Base-by-base conservation (phyloP, 2,888 invertebrate species). In the Chromoteleia sp. region DNA sequence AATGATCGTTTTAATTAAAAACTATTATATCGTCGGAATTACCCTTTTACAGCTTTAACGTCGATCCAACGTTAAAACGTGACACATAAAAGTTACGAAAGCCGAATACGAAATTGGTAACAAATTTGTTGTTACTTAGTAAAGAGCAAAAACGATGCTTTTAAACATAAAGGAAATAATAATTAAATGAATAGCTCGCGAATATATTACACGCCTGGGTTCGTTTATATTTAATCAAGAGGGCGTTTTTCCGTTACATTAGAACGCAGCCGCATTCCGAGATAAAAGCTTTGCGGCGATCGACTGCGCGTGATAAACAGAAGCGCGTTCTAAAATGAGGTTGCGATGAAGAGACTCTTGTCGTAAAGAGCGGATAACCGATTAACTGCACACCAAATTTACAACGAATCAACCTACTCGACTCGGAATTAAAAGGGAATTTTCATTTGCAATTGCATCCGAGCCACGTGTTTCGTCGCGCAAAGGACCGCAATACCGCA, bases 191-290 rank as follows among this genome's bases (percentile, higher is more conserved):
- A 43, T 43, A 15, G 63, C 5, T 39, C 0, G 41, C n/a, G 15
- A 54, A 68, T 41, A 68, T 48, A 54, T 68, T 54, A 52, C 14
- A 30, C 54, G n/a, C 12, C 12, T 6, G 14, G n/a, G 25, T 41
- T 39, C 65, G 65, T 65, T 65, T 65, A 65, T 54, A 68, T 68
- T 68, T 68, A 43, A 54, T 54, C 52, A 54, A 54, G 39, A 36
- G 21, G 54, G 25, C 14, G 30, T 33, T 43, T 68, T 68, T 17
- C 54, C 41, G 54, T 54, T 68, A 54, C 68, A 41, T 54, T 68
- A 50, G 45, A 39, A 65, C 19, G 7, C n/a, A 14, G 30, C 7
- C 10, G 29, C 6, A n/a, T 61, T 17, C 45, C 14, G 19, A 30
- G 30, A 17, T 63, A 59, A 63, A 63, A 63, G 48, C 41, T 6